Evolutionary conservation across 2,888 invertebrate species (phyloP).

Genomic region (Eupithecia centaureata): DNA sequence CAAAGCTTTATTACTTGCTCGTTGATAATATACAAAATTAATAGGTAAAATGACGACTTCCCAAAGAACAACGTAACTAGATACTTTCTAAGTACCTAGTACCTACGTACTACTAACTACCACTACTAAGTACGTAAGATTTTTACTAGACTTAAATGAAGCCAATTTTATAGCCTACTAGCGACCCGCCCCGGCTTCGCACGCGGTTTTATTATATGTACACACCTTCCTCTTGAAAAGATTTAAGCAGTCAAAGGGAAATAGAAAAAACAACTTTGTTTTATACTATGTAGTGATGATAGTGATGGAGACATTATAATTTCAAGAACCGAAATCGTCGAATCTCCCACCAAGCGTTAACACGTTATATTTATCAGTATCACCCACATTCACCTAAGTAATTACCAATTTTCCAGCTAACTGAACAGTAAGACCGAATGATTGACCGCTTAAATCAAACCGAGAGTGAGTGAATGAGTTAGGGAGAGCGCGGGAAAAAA

Average conservation of each 20-base stretch:
- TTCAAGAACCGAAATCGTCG: background rate
- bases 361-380: conserved; percentile 48
- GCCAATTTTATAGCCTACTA: background rate
- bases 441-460: conserved; percentile 79
- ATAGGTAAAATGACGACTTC: background rate
- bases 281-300: too few species aligned
- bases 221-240: too few species aligned
- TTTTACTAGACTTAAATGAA: background rate
- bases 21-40: too few species aligned
- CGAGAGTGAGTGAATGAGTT: conserved; percentile 68
- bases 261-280: too few species aligned
- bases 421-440: conserved; percentile 78
- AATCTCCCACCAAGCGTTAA: background rate
- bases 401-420: conserved; percentile 81
- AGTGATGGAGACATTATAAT: background rate
- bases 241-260: too few species aligned
- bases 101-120: too few species aligned
- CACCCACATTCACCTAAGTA: conserved; percentile 71
- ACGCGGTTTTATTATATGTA: too few species aligned
- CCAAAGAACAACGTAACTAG: too few species aligned
- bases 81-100: too few species aligned
- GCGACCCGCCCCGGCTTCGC: too few species aligned
- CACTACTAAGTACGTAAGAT: too few species aligned
- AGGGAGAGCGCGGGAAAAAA: conserved; percentile 66
- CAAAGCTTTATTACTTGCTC: too few species aligned